Evolutionary conservation across 2,888 invertebrate genomes (phyloP).

Genomic region (Stomorhina lunata): DNA sequence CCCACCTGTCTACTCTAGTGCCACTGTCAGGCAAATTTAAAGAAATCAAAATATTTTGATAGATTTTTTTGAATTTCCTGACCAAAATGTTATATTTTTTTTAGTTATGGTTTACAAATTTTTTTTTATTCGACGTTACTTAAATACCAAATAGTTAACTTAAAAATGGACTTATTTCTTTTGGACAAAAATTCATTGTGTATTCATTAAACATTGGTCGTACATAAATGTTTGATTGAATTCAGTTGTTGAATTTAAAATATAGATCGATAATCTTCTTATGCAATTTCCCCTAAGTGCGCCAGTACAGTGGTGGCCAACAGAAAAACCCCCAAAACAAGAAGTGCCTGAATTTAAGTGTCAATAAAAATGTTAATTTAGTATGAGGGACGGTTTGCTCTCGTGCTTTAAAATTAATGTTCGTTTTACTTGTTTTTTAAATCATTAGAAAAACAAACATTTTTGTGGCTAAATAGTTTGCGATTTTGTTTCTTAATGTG

Average conservation of each 20-base stretch:
- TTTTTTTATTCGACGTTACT: background rate
- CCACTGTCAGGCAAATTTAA: constrained; percentile 7
- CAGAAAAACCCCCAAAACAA: background rate
- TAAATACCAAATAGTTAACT: background rate
- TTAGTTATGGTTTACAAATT: background rate
- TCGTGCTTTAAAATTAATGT: background rate
- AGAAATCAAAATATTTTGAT: constrained; percentile 30
- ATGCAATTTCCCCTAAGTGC: constrained; percentile 33
- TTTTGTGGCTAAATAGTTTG: constrained; percentile 43
- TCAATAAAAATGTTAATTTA: background rate
- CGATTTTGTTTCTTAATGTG: background rate
- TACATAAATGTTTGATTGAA: constrained; percentile 42
- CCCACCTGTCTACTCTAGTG: background rate
- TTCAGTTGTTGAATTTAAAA: constrained; percentile 48
- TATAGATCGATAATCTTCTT: constrained; percentile 32
- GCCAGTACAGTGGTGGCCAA: constrained; percentile 20
- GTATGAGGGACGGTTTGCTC: background rate
- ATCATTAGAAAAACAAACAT: constrained; percentile 5
- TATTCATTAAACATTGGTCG: constrained; percentile 29
- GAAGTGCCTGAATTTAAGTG: constrained; percentile 17
- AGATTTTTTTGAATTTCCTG: constrained; percentile 9
- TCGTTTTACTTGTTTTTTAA: background rate
- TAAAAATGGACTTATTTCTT: background rate
- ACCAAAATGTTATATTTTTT: background rate
- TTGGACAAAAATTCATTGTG: background rate